Evolutionary conservation across 2,888 invertebrate species (phyloP).

Genomic region (Asteroscopus sphinx): DNA sequence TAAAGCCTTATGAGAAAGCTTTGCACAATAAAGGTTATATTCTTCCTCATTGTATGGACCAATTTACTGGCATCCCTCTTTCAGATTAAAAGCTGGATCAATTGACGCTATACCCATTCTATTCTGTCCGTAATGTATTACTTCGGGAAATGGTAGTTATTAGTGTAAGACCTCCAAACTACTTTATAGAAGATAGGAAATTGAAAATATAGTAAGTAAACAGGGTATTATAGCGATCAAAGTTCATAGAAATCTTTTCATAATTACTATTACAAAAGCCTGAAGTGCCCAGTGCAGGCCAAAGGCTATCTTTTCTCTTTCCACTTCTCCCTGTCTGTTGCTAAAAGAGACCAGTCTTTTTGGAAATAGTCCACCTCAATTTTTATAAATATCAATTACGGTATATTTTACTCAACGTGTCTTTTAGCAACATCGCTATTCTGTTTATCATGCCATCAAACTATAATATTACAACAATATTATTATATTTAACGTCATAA

Average conservation of each 20-base stretch:
- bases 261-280: background rate
- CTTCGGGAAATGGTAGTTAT: conserved; percentile 27
- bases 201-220: background rate
- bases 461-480: no score
- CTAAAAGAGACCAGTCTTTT: no score
- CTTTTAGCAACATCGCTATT: no score
- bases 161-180: background rate
- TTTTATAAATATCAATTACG: no score
- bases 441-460: no score
- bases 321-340: no score
- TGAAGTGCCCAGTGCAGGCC: no score
- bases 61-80: conserved; percentile 40
- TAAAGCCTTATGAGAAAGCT: conserved; percentile 4
- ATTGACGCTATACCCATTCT: conserved; percentile 25
- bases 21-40: conserved; percentile 8
- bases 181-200: conserved; percentile 2
- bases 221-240: conserved; percentile 2
- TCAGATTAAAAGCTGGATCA: conserved; percentile 52
- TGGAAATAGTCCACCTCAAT: no score
- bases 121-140: conserved; percentile 38
- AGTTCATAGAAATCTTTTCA: background rate
- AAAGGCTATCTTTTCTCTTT: no score
- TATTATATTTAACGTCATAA: no score
- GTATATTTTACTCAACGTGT: no score
- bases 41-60: conserved; percentile 44